Percentiles rank a stretch among this genome's conserved stretches.
Conservation (phyloP, 2,113 vertebrate genomes). For the Cynoglossus semilaevis region DNA sequence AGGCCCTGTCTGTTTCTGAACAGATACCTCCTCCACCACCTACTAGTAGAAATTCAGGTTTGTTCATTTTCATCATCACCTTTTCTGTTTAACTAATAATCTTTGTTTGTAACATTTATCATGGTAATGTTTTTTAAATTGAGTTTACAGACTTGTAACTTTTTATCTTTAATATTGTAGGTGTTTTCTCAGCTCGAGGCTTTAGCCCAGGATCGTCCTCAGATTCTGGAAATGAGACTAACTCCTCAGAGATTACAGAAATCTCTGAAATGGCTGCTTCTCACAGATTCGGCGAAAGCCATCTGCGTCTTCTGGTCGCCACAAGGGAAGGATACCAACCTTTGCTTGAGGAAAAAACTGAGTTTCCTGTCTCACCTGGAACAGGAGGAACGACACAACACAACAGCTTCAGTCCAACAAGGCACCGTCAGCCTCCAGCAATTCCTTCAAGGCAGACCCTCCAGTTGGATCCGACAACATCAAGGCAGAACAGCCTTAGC, state of each 20-base stretch:
- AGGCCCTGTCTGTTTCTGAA: conserved; percentile 88
- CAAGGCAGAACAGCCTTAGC: conserved; percentile 83
- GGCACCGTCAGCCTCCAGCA: conserved; percentile 82
- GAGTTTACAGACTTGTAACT: too few species aligned
- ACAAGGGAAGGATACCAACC: conserved; percentile 90
- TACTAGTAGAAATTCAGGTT: conserved; percentile 86
- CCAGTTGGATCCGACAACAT: conserved; percentile 81
- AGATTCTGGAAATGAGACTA: conserved; percentile 98
- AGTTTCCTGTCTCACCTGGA: conserved; percentile 83
- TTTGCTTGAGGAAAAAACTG: conserved; percentile 89
- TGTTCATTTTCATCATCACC: conserved; percentile 56
- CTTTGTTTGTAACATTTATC: too few species aligned
- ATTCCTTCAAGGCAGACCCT: conserved; percentile 91
- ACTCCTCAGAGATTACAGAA: conserved; percentile 98
- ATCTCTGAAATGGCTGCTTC: conserved; percentile 87
- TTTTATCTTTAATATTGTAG: conserved; percentile 73
- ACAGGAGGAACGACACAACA: conserved; percentile 79
- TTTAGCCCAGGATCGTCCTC: conserved; percentile 95
- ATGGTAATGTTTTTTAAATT: too few species aligned
- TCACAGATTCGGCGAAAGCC: conserved; percentile 88
- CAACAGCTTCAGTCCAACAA: conserved; percentile 74
- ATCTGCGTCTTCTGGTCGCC: conserved; percentile 87
- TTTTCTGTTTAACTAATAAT: background rate
- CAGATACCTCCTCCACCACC: conserved; percentile 80
- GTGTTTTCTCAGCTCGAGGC: conserved; percentile 89